Percentiles rank a stretch among this genome's conserved stretches.
Conservation (phyloP, 2,888 invertebrate species). For the Stramonita haemastoma region DNA sequence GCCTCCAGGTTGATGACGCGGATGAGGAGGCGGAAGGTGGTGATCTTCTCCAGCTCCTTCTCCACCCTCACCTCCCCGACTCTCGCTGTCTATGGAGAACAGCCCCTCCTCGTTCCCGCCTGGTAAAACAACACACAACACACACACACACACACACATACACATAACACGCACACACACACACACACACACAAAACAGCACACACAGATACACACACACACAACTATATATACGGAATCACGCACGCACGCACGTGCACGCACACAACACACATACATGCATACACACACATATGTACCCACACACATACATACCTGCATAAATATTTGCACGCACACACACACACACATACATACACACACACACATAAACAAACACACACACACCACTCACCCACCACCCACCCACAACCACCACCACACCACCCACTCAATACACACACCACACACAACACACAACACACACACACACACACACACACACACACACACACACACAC, state of each 20-base stretch:
- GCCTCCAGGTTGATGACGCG: slow-evolving; percentile 27
- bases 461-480: background rate
- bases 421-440: no score
- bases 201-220: no score
- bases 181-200: no score
- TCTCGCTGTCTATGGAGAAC: slow-evolving; percentile 40
- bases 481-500: background rate
- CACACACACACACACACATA: no score
- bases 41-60: slow-evolving; percentile 21
- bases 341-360: background rate
- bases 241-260: no score
- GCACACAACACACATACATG: no score
- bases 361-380: background rate
- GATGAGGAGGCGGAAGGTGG: slow-evolving; percentile 32
- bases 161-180: no score
- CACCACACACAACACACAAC: background rate
- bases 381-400: no score
- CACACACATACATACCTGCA: no score
- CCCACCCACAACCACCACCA: no score
- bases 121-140: background rate
- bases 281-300: no score
- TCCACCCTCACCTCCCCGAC: slow-evolving; percentile 30
- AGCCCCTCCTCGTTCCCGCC: slow-evolving; percentile 39
- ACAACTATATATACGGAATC: no score
- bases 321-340: background rate